Conservation (phyloP, 2,888 invertebrate species). For the Calameuta idolon region DNA sequence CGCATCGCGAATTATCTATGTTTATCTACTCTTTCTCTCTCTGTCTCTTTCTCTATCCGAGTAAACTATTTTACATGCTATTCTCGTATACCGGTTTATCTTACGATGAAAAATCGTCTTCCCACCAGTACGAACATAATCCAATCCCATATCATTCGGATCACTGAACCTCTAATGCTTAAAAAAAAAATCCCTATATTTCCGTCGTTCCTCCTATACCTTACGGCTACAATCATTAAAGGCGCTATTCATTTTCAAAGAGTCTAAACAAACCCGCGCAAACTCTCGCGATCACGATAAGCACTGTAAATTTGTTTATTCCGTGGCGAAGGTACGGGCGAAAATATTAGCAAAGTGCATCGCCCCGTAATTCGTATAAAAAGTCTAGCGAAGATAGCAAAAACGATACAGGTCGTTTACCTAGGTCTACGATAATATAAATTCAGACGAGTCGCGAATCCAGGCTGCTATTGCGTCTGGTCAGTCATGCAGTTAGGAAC, state of each 20-base stretch:
- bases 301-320: constrained; percentile 54
- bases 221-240: neutral
- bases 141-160: neutral
- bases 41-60: neutral
- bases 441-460: neutral
- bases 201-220: neutral
- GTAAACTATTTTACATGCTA: neutral
- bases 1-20: neutral
- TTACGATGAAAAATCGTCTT: constrained; percentile 1
- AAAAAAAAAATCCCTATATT: neutral
- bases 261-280: neutral
- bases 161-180: neutral
- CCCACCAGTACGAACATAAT: neutral
- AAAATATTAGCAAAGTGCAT: constrained; percentile 42
- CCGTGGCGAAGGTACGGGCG: constrained; percentile 18
- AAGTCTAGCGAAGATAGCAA: neutral
- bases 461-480: constrained; percentile 26
- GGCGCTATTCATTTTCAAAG: neutral
- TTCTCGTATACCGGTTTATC: neutral
- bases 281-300: constrained; percentile 41
- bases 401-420: constrained; percentile 32
- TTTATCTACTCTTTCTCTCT: neutral
- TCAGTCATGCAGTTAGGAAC: constrained; percentile 27
- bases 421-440: constrained; percentile 8
- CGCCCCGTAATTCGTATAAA: constrained; percentile 19